A percentile compares a stretch with the other conserved stretches of the same genome.
These are phyloP conservation scores for Phalanger gymnotis DNA, from an alignment of 2,797 vertebrate genomes.

Conservation along the genomic window DNA sequence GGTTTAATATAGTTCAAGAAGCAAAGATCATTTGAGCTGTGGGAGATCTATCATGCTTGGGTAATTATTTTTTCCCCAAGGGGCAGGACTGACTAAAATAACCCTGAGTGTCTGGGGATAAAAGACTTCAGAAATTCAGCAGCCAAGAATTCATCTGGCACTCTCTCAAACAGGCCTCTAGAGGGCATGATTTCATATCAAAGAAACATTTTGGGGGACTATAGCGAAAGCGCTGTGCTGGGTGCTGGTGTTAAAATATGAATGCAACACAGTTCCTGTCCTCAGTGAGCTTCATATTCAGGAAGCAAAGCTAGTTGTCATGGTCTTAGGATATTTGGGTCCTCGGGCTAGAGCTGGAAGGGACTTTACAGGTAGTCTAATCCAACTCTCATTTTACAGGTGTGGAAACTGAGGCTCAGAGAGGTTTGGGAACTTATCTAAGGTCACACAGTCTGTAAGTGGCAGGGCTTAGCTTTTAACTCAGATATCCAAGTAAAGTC, in stretches of 20 bases:
- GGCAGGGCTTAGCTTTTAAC: not conserved
- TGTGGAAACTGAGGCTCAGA: not conserved
- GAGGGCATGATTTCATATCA: not conserved
- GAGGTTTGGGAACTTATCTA: not conserved
- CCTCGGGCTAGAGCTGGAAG: not conserved
- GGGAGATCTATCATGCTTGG: not conserved
- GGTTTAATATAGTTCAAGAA: not conserved
- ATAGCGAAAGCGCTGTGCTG: not conserved
- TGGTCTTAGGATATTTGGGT: not conserved
- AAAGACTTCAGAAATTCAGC: not conserved
- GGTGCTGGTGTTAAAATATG: not conserved
- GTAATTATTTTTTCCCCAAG: not conserved
- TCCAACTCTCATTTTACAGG: not conserved
- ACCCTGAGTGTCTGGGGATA: not conserved
- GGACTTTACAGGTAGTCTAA: not conserved
- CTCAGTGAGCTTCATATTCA: not conserved
- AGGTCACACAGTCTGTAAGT: not conserved
- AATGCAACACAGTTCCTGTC: not conserved
- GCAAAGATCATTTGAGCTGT: not conserved
- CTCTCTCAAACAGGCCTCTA: not conserved
- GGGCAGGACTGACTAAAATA: not conserved
- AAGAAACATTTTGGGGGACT: not conserved
- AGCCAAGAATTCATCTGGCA: not conserved
- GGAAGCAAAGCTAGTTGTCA: not conserved
- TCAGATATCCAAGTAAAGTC: not conserved